phyloP scores from a whole-genome alignment of 2,113 vertebrate species.

The Aleadryas rufinucha region DNA sequence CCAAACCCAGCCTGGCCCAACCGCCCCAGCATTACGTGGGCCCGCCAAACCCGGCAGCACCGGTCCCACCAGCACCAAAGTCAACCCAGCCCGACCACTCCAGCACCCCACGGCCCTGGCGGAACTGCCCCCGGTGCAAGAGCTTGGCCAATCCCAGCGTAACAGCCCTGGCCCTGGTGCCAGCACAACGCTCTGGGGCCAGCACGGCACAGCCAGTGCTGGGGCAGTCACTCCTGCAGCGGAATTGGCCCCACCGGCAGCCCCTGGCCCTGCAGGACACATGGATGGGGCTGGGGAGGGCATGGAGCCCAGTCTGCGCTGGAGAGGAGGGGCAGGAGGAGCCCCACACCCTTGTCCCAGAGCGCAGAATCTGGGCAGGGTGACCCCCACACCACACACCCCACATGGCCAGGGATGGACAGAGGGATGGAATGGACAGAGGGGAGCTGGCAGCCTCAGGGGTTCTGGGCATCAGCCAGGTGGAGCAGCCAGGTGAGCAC shows the following conservation, averaged over 20 bases:
- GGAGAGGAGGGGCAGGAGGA: not conserved
- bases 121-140: not conserved
- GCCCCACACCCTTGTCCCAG: not conserved
- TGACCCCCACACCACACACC: not conserved
- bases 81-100: not conserved
- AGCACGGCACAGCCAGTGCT: not conserved
- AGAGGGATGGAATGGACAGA: not conserved
- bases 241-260: accelerated
- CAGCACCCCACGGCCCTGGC: not conserved
- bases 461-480: not conserved
- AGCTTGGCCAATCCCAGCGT: not conserved
- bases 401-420: not conserved
- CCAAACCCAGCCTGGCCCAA: not conserved
- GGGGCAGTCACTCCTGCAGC: accelerated
- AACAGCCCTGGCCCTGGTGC: not conserved
- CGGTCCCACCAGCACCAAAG: not conserved
- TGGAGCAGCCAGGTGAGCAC: accelerated
- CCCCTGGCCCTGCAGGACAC: not conserved
- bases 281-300: not conserved
- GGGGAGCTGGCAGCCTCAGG: not conserved
- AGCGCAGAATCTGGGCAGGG: not conserved
- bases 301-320: accelerated
- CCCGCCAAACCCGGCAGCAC: not conserved
- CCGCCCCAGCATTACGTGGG: not conserved
- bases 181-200: not conserved